phyloP scores from a whole-genome alignment of 2,113 vertebrate species.

The Callopanchax toddi region DNA sequence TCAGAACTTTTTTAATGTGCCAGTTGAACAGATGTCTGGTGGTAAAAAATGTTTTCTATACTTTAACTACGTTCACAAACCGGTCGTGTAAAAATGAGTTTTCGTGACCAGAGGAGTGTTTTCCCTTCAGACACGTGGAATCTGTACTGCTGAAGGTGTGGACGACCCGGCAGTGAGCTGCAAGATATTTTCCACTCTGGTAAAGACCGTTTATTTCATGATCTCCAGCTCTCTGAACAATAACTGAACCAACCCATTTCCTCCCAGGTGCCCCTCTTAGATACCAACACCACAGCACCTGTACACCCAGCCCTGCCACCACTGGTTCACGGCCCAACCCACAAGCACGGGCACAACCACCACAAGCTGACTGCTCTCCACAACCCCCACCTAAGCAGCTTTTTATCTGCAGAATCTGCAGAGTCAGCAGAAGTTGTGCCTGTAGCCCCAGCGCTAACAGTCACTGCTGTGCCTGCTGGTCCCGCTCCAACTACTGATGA shows the following conservation, averaged over 20 bases:
- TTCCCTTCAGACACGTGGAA: slow-evolving; percentile 62
- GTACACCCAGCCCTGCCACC: slow-evolving; percentile 4
- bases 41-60: no score
- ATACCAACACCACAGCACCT: slow-evolving; percentile 48
- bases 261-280: slow-evolving; percentile 46
- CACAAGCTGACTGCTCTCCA: slow-evolving; percentile 69
- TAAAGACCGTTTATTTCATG: slow-evolving; percentile 29
- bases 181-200: slow-evolving; percentile 63
- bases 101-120: no score
- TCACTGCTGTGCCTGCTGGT: neutral
- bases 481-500: neutral
- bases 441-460: neutral
- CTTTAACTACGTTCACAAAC: no score
- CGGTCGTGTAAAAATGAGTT: no score
- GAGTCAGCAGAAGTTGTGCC: slow-evolving; percentile 67
- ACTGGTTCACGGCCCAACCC: slow-evolving; percentile 20
- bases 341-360: slow-evolving; percentile 56
- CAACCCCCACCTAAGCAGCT: slow-evolving; percentile 43
- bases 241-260: neutral
- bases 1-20: neutral
- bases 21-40: no score
- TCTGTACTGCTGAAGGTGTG: slow-evolving; percentile 65
- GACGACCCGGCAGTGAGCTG: slow-evolving; percentile 57
- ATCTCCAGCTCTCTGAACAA: no score
- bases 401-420: slow-evolving; percentile 70